Conservation (phyloP, 2,797 vertebrate genomes). For the Phataginus tetradactyla region DNA sequence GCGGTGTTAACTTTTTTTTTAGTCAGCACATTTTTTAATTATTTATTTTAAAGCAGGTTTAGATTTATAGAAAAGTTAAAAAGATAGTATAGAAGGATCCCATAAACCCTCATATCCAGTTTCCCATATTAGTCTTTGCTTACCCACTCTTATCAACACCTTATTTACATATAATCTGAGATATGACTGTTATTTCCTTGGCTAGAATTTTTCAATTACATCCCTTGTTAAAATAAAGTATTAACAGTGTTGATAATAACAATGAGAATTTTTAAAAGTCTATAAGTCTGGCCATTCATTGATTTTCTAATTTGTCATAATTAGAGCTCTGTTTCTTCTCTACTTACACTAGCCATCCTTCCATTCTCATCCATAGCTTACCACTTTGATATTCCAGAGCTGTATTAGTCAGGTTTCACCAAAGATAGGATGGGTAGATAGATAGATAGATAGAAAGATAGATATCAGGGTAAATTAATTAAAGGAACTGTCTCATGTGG, state of each 20-base stretch:
- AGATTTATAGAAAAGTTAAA: not conserved
- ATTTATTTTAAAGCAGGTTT: not conserved
- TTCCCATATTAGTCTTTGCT: not conserved
- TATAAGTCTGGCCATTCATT: not conserved
- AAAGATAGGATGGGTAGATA: not conserved
- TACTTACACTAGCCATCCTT: not conserved
- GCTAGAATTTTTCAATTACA: not conserved
- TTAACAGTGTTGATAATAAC: too few species aligned
- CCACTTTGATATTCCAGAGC: not conserved
- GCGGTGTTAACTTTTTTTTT: not conserved
- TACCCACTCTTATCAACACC: not conserved
- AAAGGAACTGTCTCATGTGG: not conserved
- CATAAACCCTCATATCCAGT: not conserved
- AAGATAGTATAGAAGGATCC: not conserved
- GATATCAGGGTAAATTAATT: not conserved
- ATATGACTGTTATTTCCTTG: not conserved
- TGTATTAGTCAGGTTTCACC: not conserved
- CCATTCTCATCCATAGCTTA: not conserved
- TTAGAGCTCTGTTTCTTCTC: not conserved
- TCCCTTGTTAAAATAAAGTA: not conserved
- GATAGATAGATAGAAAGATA: too few species aligned
- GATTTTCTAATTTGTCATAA: not conserved
- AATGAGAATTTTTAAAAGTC: not conserved
- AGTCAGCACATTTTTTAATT: not conserved
- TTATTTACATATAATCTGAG: not conserved